Evolutionary conservation across 1,140 invertebrate species (phyloP).

Genomic region (Ooceraea biroi): DNA sequence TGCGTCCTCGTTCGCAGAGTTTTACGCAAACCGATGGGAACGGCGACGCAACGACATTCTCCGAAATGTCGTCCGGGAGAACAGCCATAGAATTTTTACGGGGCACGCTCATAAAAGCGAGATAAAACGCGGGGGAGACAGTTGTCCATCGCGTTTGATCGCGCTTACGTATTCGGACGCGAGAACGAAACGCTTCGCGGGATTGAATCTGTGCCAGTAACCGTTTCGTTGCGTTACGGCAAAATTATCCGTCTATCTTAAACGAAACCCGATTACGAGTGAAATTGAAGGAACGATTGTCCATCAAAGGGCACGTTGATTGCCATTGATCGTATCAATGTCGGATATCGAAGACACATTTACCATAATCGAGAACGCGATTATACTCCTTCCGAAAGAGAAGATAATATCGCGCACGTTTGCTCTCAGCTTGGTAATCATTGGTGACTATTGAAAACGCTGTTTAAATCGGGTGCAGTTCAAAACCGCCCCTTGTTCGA

Average conservation of each 20-base stretch:
- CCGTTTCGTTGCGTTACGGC: too few species aligned
- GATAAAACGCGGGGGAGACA: conserved; percentile 25
- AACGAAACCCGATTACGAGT: neutral
- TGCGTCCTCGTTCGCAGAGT: conserved; percentile 21
- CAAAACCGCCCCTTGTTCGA: neutral
- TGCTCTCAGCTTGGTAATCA: conserved; percentile 11
- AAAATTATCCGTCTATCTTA: conserved; percentile 4
- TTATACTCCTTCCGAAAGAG: neutral
- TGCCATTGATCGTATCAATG: neutral
- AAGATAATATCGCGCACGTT: neutral
- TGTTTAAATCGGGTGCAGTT: neutral
- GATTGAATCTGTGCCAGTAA: conserved; percentile 21
- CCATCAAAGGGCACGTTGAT: neutral
- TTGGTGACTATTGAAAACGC: neutral
- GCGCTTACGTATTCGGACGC: conserved; percentile 20
- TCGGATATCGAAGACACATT: conserved; percentile 11
- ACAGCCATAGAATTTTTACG: conserved; percentile 44
- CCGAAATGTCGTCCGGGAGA: neutral
- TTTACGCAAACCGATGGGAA: conserved; percentile 56
- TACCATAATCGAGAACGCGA: neutral
- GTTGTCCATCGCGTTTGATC: conserved; percentile 40
- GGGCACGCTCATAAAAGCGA: conserved; percentile 43
- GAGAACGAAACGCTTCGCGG: conserved; percentile 22
- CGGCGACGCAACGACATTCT: conserved; percentile 3
- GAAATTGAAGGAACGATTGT: neutral